A percentile compares a stretch with the other conserved stretches of the same genome.
These are phyloP conservation scores for Platyscapa corneri DNA, from an alignment of 1,140 invertebrate genomes.

Conservation along the genomic window DNA sequence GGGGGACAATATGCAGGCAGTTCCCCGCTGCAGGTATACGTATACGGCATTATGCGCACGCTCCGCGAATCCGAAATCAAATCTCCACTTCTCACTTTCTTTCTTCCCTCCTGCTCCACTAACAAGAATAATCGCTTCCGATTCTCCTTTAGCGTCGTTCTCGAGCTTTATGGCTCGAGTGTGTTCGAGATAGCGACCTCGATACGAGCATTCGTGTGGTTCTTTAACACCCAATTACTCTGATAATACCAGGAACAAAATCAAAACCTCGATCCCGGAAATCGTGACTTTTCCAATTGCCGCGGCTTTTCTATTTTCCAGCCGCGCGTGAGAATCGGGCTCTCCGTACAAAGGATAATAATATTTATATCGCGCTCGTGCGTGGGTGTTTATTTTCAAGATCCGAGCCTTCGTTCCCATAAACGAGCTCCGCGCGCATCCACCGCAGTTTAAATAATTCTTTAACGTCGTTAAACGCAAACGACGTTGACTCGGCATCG, in stretches of 20 bases:
- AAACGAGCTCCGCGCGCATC: neutral
- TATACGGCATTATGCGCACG: neutral
- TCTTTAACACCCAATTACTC: neutral
- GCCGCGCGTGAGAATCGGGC: neutral
- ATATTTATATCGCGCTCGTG: neutral
- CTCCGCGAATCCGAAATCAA: slow-evolving; percentile 17
- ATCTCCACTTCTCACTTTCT: neutral
- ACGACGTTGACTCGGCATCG: neutral
- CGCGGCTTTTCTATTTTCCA: neutral
- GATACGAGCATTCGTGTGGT: neutral
- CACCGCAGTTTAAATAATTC: neutral
- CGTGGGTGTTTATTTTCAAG: neutral
- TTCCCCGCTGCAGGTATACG: neutral
- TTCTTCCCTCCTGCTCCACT: neutral
- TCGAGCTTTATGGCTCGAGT: neutral
- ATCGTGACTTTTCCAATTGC: neutral
- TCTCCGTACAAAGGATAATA: neutral
- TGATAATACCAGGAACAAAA: neutral
- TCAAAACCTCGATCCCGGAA: neutral
- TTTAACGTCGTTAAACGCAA: neutral
- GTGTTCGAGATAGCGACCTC: neutral
- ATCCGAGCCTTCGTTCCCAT: neutral
- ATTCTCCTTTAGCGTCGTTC: neutral
- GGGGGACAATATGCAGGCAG: neutral
- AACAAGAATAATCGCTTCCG: neutral